phyloP scores from a whole-genome alignment of 2,797 vertebrate species.

The Tapera naevia region DNA sequence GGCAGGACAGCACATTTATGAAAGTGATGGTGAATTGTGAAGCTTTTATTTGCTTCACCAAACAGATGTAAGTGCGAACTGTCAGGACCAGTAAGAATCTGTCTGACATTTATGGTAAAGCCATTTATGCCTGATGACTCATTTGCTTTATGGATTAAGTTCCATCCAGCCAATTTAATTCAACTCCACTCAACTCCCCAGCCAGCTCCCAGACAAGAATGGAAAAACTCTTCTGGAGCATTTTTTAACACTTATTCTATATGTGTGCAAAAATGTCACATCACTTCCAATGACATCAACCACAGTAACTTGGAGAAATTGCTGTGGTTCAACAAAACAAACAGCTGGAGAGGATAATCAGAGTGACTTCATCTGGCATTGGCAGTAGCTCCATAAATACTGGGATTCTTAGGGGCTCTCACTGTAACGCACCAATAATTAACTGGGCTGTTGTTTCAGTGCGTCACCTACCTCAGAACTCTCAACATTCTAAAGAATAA shows the following conservation, averaged over 20 bases:
- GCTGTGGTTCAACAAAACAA: slow-evolving; percentile 34
- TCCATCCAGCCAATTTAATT: slow-evolving; percentile 33
- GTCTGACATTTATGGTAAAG: slow-evolving; percentile 60
- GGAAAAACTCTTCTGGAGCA: slow-evolving; percentile 57
- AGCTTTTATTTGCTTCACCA: slow-evolving; percentile 1
- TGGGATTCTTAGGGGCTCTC: background rate
- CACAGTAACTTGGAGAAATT: slow-evolving; percentile 21
- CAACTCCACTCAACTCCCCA: slow-evolving; percentile 33
- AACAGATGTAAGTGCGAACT: slow-evolving; percentile 8
- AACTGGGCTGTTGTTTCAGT: background rate
- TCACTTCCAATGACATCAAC: slow-evolving; percentile 60
- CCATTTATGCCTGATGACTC: slow-evolving; percentile 49
- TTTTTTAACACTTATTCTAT: slow-evolving; percentile 59
- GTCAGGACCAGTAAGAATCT: slow-evolving; percentile 3
- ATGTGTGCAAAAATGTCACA: slow-evolving; percentile 46
- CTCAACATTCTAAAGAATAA: background rate
- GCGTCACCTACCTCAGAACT: background rate
- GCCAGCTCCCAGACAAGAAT: slow-evolving; percentile 48
- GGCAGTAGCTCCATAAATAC: slow-evolving; percentile 12
- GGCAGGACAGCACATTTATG: background rate
- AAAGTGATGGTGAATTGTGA: background rate
- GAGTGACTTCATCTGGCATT: slow-evolving; percentile 54
- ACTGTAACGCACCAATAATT: background rate
- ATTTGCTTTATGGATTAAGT: slow-evolving; percentile 51
- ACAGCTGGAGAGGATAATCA: background rate